Percentiles rank a stretch among this genome's conserved stretches.
Evolutionary conservation across 1,140 invertebrate species (phyloP).

Genomic region (Tetragnatha versicolor): DNA sequence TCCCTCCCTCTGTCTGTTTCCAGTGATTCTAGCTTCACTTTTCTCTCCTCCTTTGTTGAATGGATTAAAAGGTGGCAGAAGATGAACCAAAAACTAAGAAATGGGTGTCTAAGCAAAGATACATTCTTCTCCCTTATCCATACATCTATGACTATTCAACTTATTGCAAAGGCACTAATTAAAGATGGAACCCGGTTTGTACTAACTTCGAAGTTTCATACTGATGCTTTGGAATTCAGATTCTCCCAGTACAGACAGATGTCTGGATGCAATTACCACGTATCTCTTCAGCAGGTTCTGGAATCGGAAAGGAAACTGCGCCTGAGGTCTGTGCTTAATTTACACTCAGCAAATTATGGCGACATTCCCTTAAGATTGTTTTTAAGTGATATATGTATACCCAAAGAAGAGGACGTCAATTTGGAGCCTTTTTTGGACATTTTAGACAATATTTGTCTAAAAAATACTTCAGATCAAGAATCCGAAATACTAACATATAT

Average conservation of each 20-base stretch:
- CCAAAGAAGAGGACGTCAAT: neutral
- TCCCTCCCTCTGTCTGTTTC: neutral
- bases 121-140: neutral
- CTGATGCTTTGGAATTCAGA: neutral
- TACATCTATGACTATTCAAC: neutral
- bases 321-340: neutral
- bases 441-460: neutral
- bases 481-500: neutral
- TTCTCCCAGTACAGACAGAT: neutral
- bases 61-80: neutral
- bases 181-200: neutral
- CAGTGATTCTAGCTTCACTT: neutral
- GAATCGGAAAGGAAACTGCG: conserved; percentile 1
- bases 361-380: neutral
- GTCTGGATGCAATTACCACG: conserved; percentile 8
- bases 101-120: neutral
- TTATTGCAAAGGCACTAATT: neutral
- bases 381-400: neutral
- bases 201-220: neutral
- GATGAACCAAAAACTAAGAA: neutral
- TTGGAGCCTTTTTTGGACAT: neutral
- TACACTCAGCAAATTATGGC: neutral
- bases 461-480: neutral
- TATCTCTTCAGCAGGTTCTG: neutral
- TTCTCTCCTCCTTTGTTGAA: neutral